Evolutionary conservation across 2,888 invertebrate genomes (phyloP), one percentile per base, ranked within the genome.

Genomic region (Plebejus anna): DNA sequence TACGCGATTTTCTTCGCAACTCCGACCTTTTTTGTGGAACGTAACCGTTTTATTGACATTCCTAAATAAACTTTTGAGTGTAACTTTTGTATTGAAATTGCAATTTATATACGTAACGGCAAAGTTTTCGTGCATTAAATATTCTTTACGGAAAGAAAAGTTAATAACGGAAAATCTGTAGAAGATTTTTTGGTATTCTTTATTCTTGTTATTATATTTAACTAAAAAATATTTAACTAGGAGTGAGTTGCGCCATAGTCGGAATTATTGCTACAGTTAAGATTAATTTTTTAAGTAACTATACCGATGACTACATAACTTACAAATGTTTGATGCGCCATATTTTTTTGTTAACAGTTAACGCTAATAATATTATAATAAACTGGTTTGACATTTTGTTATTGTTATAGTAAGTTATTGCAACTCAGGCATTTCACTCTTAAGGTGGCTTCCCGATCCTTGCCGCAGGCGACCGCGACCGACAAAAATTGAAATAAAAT

Each of bases 1-100:
- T 83, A 85, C 84, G 81, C 81, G 82, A 84, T 84, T 84, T 85
- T 81, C 80, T 82, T 81, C 80, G 80, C 82, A 82, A 85, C 57
- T 72, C 36, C 73, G 32, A 32, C 71, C 57, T 76, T 76, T 76
- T 76, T 76, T 76, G 59, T 28, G 71, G 57, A 59, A 47, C 42
- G 42, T 72, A 59, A 76, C 61, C 55, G 75, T 75, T 77, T 75
- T 51, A 70, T 75, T 77, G 77, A 75, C 73, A 61, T 75, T 73
- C 22, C 38, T 71, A 57, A 76, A 76, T 76, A 76, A 76, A 76
- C 71, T 76, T 71, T 71, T 59, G 4, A 38, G 32, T 66, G 11
- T 66, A 32, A 32, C 32, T 66, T 66, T 66, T 66, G 32, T 66
- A 66, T 66, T 66, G 66, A 36, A 66, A 66, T 66, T 66, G 66